Evolutionary conservation across 2,113 vertebrate genomes (phyloP), one percentile per base, ranked within the genome.

Genomic region (Spheniscus mendiculus): DNA sequence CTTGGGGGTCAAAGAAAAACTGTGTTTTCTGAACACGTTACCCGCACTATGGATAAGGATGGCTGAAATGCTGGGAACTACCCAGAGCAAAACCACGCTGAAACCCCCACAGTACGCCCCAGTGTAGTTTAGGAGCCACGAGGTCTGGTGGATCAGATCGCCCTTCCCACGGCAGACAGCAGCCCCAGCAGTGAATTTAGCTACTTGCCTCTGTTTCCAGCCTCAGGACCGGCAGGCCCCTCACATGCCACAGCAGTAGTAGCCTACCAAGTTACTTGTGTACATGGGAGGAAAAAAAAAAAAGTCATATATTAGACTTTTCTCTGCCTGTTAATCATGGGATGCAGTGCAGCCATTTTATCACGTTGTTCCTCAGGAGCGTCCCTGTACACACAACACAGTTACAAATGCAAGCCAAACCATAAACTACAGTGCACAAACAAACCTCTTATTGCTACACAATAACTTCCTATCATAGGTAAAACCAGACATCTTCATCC

Each of bases 121-220:
- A 6, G 50, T 1, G 1, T 38, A n/a, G n/a, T 16, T 16, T 21
- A 36, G 45, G 42, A 71, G 30, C 50, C 56, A 44, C 0, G 0
- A 36, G 40, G 10, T 26, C 16, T 3, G 1, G 53, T 11, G 13
- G 29, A 5, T 47, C 40, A 38, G 19, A 29, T 56, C 11, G 2
- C 12, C 34, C 10, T 89, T 81, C 71, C 42, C 21, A 52, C 14
- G 10, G 27, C 29, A 16, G 32, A 34, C 53, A 74, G 13, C 30
- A 73, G 63, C 36, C 44, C 40, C 53, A 65, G 32, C 45, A 70
- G 25, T 18, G 18, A 52, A 47, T 84, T 81, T 20, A 56, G 42
- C 5, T 3, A 45, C 50, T 53, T 73, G 21, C 34, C 13, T 73
- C 26, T 32, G 4, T 61, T 92, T 56, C 65, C 65, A 89, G 45